Conservation (phyloP, 2,797 vertebrate species). For the Epinephelus awoara region DNA sequence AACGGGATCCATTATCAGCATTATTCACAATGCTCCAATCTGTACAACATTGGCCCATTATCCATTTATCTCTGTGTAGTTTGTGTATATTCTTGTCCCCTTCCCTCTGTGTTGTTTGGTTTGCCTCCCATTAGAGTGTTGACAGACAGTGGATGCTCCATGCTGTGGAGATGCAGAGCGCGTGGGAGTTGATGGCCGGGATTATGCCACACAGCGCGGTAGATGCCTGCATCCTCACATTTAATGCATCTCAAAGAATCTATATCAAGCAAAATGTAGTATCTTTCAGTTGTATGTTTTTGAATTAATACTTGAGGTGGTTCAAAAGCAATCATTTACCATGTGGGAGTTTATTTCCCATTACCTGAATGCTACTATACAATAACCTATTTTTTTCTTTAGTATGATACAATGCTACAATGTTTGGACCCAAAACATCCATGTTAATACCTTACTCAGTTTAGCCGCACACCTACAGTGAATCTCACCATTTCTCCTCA, state of each 20-base stretch:
- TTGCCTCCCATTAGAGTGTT: slow-evolving; percentile 79
- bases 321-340: not conserved
- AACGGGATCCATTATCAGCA: slow-evolving; percentile 31
- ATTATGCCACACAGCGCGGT: slow-evolving; percentile 65
- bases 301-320: not conserved
- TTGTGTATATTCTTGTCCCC: slow-evolving; percentile 58
- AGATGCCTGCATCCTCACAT: slow-evolving; percentile 65
- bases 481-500: slow-evolving; percentile 30
- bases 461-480: slow-evolving; percentile 42
- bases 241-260: slow-evolving; percentile 44
- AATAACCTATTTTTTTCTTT: too few species aligned
- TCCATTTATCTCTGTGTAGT: slow-evolving; percentile 47
- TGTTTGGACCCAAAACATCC: slow-evolving; percentile 20
- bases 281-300: not conserved
- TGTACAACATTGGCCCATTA: slow-evolving; percentile 36
- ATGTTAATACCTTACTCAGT: slow-evolving; percentile 24
- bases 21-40: slow-evolving; percentile 29
- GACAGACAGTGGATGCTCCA: slow-evolving; percentile 84
- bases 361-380: not conserved
- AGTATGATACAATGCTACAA: slow-evolving; percentile 13
- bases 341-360: not conserved
- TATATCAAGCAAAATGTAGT: slow-evolving; percentile 2
- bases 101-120: slow-evolving; percentile 75
- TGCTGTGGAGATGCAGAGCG: slow-evolving; percentile 79
- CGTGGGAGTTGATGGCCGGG: slow-evolving; percentile 78